These are phyloP conservation scores for Gonatopus flavifemur DNA, from an alignment of 1,140 invertebrate genomes.

Conservation along the genomic window DNA sequence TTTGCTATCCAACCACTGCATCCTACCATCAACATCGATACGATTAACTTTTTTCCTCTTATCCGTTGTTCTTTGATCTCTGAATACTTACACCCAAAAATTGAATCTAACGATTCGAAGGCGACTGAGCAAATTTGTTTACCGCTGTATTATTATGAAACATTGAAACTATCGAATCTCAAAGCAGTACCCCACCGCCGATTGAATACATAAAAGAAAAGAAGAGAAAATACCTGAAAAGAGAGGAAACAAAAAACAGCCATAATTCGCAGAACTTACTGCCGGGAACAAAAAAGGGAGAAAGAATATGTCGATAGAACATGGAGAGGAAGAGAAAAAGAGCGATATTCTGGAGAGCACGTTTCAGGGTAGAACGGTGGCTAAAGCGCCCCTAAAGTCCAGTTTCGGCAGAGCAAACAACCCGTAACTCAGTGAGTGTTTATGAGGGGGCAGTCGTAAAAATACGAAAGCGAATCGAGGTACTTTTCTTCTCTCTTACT, in stretches of 20 bases:
- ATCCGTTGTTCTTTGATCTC: too few species aligned
- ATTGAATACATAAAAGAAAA: neutral
- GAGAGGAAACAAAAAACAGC: constrained; percentile 5
- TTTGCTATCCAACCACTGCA: too few species aligned
- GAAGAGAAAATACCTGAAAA: neutral
- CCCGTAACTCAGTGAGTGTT: constrained; percentile 54
- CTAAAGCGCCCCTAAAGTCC: constrained; percentile 40
- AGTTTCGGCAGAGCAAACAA: constrained; percentile 48
- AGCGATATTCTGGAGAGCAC: constrained; percentile 12
- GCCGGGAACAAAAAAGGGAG: neutral
- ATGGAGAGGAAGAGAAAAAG: neutral
- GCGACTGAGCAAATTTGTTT: too few species aligned
- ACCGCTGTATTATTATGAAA: too few species aligned
- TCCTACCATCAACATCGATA: too few species aligned
- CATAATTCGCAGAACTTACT: constrained; percentile 21
- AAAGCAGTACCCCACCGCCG: neutral
- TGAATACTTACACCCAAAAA: too few species aligned
- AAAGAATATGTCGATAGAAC: neutral
- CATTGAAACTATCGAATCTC: too few species aligned
- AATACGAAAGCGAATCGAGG: constrained; percentile 41
- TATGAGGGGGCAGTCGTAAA: constrained; percentile 53
- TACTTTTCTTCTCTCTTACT: constrained; percentile 22
- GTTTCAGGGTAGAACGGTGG: constrained; percentile 18
- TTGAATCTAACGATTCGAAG: too few species aligned
- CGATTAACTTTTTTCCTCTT: too few species aligned